Evolutionary conservation across 2,888 invertebrate genomes (phyloP).

Genomic region (Drosophila prostipennis): DNA sequence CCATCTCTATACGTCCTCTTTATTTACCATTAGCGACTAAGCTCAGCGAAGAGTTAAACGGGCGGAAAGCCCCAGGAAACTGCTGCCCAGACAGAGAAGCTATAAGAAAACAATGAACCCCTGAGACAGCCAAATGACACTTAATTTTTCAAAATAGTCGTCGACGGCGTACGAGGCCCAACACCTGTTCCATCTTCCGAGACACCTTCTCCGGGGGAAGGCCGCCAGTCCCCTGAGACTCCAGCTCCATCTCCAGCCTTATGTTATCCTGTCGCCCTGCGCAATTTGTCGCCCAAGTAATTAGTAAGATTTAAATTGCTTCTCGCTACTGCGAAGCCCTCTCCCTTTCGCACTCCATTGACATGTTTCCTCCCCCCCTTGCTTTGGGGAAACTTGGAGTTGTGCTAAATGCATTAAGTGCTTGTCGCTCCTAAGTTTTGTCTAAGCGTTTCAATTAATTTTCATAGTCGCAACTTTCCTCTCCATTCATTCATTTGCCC

Average conservation of each 20-base stretch:
- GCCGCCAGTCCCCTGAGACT: conserved; percentile 5
- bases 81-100: conserved; percentile 36
- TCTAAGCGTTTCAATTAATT: conserved; percentile 81
- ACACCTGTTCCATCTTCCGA: conserved; percentile 59
- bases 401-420: conserved; percentile 79
- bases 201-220: conserved; percentile 5
- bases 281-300: conserved; percentile 83
- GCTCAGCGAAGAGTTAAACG: not conserved
- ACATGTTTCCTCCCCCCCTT: conserved; percentile 13
- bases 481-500: not conserved
- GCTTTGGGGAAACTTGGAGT: conserved; percentile 58
- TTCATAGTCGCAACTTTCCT: conserved; percentile 60
- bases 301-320: conserved; percentile 83
- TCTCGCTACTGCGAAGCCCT: conserved; percentile 58
- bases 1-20: not conserved
- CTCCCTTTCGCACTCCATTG: conserved; percentile 22
- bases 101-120: conserved; percentile 61
- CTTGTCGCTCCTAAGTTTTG: conserved; percentile 76
- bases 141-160: conserved; percentile 73
- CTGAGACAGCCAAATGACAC: conserved; percentile 69
- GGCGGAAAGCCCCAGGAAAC: conserved; percentile 11
- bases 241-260: not conserved
- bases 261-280: conserved; percentile 45
- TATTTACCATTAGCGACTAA: not conserved
- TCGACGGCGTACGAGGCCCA: conserved; percentile 30